These are phyloP conservation scores for Tachysurus fulvidraco DNA, from an alignment of 2,113 vertebrate genomes.

Conservation along the genomic window DNA sequence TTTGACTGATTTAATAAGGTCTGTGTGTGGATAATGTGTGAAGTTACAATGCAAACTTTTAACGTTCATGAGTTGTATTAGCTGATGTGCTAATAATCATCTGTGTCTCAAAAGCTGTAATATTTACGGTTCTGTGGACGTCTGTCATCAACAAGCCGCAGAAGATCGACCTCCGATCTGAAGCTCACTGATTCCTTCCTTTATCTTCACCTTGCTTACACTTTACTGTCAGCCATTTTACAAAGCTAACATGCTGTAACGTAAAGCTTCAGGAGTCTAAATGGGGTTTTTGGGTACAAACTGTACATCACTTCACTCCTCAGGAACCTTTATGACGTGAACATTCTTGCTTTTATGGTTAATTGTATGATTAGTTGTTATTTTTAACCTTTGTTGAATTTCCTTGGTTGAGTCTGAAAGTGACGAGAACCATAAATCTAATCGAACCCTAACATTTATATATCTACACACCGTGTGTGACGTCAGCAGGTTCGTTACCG, in stretches of 20 bases:
- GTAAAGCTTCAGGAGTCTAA: not conserved
- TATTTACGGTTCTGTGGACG: not conserved
- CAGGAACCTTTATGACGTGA: too few species aligned
- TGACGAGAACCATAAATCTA: not conserved
- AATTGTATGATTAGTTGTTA: not conserved
- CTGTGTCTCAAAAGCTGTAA: not conserved
- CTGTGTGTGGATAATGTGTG: not conserved
- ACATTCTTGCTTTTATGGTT: not conserved
- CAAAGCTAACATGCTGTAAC: not conserved
- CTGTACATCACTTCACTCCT: not conserved
- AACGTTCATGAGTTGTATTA: not conserved
- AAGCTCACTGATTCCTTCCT: not conserved
- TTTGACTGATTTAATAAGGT: not conserved
- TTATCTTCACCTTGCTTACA: not conserved
- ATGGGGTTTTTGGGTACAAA: not conserved
- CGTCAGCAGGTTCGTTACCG: not conserved
- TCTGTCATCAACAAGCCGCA: not conserved
- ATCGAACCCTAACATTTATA: not conserved
- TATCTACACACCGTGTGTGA: not conserved
- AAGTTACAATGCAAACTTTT: too few species aligned
- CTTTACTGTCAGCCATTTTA: not conserved
- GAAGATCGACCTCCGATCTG: not conserved
- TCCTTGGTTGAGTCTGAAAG: not conserved
- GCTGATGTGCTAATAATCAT: not conserved
- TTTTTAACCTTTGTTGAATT: not conserved